Conservation (phyloP, 2,113 vertebrate genomes). For the Nothobranchius furzeri region DNA sequence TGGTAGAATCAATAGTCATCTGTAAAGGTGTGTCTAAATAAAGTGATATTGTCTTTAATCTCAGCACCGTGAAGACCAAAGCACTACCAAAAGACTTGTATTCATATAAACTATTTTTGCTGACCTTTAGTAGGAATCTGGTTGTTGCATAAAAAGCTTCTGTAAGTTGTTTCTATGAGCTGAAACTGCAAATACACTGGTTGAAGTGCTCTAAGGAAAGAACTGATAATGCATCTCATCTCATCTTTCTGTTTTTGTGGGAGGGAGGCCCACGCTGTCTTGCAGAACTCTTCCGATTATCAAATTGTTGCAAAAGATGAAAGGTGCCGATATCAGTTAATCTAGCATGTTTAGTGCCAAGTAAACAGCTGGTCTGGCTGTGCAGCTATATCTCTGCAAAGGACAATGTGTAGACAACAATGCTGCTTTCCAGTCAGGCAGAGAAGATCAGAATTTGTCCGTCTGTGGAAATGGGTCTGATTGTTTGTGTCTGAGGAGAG, state of each 20-base stretch:
- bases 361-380: neutral
- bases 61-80: conserved; percentile 9
- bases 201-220: conserved; percentile 16
- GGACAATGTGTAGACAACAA: conserved; percentile 51
- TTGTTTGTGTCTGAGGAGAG: conserved; percentile 24
- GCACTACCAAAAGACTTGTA: conserved; percentile 11
- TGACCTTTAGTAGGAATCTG: conserved; percentile 16
- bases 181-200: conserved; percentile 45
- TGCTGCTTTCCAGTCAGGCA: conserved; percentile 38
- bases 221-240: too few relatives aligned
- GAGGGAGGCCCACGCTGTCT: neutral
- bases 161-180: conserved; percentile 48
- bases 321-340: conserved; percentile 33
- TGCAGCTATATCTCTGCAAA: conserved; percentile 48
- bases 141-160: conserved; percentile 33
- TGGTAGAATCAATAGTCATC: conserved; percentile 23
- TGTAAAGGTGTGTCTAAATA: conserved; percentile 29
- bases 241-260: neutral
- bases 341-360: conserved; percentile 41
- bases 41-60: conserved; percentile 18
- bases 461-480: conserved; percentile 25
- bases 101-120: conserved; percentile 9
- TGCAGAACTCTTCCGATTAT: conserved; percentile 20
- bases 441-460: conserved; percentile 46
- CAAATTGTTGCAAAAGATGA: conserved; percentile 28